Percentiles rank a stretch among this genome's conserved stretches.
Conservation (phyloP, 2,888 invertebrate genomes). For the Adelphocoris suturalis region DNA sequence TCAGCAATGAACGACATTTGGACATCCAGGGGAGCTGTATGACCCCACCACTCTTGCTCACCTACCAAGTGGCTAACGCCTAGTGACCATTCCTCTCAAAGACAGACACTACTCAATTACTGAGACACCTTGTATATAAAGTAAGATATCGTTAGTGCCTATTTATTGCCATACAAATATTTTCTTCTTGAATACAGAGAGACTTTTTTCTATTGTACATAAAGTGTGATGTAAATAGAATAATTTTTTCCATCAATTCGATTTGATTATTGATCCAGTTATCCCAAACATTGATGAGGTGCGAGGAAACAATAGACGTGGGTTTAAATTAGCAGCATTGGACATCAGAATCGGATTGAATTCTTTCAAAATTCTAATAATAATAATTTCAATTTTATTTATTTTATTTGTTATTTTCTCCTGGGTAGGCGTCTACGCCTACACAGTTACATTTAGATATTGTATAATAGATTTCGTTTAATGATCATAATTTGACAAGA, state of each 20-base stretch:
- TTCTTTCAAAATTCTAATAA: too few species aligned
- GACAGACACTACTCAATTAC: constrained; percentile 22
- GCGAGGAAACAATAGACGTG: too few species aligned
- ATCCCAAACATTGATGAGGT: not conserved
- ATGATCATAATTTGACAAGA: too few species aligned
- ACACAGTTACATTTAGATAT: too few species aligned
- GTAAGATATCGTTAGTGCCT: constrained; percentile 55
- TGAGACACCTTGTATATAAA: constrained; percentile 49
- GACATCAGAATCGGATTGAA: too few species aligned
- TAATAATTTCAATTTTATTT: too few species aligned
- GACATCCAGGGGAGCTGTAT: constrained; percentile 77
- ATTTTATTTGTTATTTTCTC: too few species aligned
- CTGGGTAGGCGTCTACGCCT: too few species aligned
- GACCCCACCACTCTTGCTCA: constrained; percentile 14
- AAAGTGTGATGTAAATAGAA: constrained; percentile 58
- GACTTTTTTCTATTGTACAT: constrained; percentile 56
- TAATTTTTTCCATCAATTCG: not conserved
- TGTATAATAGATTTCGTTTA: too few species aligned
- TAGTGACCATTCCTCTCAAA: not conserved
- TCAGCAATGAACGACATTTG: constrained; percentile 89
- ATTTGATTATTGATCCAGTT: not conserved
- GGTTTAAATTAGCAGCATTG: too few species aligned
- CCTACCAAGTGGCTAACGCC: not conserved
- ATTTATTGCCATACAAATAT: constrained; percentile 63
- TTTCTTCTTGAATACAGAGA: constrained; percentile 28